phyloP scores from a whole-genome alignment of 2,113 vertebrate species.

The Miniopterus natalensis region DNA sequence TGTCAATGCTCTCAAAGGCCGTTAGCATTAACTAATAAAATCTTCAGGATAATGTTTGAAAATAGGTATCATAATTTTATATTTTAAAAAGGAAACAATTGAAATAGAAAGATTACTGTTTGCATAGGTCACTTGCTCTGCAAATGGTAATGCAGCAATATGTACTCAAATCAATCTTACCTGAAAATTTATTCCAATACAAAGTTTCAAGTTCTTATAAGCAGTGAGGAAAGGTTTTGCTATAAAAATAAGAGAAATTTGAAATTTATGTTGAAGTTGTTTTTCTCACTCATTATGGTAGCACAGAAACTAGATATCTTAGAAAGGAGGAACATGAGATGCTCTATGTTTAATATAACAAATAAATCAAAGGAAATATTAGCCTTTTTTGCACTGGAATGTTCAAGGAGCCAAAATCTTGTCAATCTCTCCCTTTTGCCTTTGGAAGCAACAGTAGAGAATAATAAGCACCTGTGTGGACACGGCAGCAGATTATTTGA shows the following conservation, averaged over 20 bases:
- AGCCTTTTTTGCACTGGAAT: neutral
- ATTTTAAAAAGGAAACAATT: neutral
- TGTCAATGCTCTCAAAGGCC: neutral
- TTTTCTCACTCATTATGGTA: constrained; percentile 47
- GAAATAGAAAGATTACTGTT: constrained; percentile 13
- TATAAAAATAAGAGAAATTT: constrained; percentile 44
- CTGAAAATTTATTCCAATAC: neutral
- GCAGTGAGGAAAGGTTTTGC: neutral
- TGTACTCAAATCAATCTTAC: neutral
- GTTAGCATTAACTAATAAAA: neutral
- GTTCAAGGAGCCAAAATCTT: neutral
- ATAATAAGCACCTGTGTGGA: neutral
- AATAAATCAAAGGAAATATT: neutral
- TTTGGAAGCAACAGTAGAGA: neutral
- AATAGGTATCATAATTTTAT: neutral
- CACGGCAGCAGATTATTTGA: neutral
- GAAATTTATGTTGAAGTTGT: constrained; percentile 26
- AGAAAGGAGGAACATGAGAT: neutral
- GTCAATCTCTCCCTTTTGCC: neutral
- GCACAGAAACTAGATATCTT: neutral
- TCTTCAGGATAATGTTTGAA: neutral
- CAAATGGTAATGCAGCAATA: neutral
- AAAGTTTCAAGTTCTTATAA: neutral
- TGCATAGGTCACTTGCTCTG: neutral
- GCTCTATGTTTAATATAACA: neutral